phyloP scores from a whole-genome alignment of 2,888 invertebrate species.

The Xanthia togata region DNA sequence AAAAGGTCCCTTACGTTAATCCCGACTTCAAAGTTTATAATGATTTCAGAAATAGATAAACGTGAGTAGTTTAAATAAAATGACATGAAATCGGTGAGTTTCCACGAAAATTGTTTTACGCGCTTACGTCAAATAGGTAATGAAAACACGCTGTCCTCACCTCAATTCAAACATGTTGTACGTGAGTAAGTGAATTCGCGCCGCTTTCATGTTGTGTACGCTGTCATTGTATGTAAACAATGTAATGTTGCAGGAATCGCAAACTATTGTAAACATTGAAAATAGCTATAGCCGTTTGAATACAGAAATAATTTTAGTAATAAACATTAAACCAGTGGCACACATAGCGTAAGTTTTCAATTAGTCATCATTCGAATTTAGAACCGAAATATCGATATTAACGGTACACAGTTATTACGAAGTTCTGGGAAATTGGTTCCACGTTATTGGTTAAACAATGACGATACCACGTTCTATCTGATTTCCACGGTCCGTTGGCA shows the following conservation, averaged over 20 bases:
- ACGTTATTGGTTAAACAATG: conserved; percentile 79
- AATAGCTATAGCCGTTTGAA: conserved; percentile 67
- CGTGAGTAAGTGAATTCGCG: conserved; percentile 39
- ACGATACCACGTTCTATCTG: conserved; percentile 71
- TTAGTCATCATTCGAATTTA: conserved; percentile 73
- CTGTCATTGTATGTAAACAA: conserved; percentile 62
- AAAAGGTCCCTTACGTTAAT: conserved; percentile 30
- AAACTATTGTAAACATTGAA: conserved; percentile 62
- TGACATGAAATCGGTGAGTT: conserved; percentile 38
- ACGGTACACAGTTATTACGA: conserved; percentile 60
- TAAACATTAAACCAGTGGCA: conserved; percentile 71
- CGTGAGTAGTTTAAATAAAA: conserved; percentile 20
- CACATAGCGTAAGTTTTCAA: conserved; percentile 66
- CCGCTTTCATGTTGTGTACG: conserved; percentile 52
- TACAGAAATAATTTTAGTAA: conserved; percentile 73
- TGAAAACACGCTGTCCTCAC: conserved; percentile 46
- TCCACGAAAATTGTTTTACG: conserved; percentile 38
- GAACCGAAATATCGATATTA: conserved; percentile 68
- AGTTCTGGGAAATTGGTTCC: conserved; percentile 70
- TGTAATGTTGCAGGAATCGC: conserved; percentile 52
- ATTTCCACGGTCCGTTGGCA: conserved; percentile 83
- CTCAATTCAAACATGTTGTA: conserved; percentile 47
- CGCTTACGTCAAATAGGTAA: conserved; percentile 44
- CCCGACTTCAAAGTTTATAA: conserved; percentile 42
- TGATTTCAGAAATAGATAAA: conserved; percentile 34